These are phyloP conservation scores for Hemicrepidius hirtus DNA, from an alignment of 2,888 invertebrate genomes.

Conservation along the genomic window DNA sequence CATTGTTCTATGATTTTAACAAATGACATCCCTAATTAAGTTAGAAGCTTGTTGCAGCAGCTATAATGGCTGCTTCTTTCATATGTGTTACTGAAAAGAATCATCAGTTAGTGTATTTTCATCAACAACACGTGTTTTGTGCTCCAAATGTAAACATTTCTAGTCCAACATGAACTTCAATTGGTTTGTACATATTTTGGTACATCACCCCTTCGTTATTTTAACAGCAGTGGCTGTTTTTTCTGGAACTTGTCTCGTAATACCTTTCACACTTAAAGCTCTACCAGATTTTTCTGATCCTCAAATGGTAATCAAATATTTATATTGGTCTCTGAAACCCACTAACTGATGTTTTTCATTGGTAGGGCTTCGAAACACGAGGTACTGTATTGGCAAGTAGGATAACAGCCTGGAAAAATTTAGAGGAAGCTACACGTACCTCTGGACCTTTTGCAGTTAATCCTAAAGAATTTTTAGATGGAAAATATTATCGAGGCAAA, in stretches of 20 bases:
- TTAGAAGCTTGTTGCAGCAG: conserved; percentile 24
- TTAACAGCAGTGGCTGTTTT: conserved; percentile 78
- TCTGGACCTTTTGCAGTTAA: conserved; percentile 83
- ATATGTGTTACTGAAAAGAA: conserved; percentile 6
- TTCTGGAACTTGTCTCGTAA: conserved; percentile 79
- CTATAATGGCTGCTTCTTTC: conserved; percentile 25
- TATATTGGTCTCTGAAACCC: conserved; percentile 3
- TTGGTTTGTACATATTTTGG: conserved; percentile 81
- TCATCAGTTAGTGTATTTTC: conserved; percentile 18
- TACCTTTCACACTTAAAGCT: conserved; percentile 78
- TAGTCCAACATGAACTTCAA: conserved; percentile 66
- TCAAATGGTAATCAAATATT: conserved; percentile 77
- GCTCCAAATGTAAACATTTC: conserved; percentile 30
- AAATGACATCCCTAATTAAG: conserved; percentile 31
- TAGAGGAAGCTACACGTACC: conserved; percentile 83
- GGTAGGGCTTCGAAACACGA: conserved; percentile 91
- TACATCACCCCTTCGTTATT: conserved; percentile 81
- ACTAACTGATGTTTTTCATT: conserved; percentile 13
- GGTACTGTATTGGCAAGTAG: conserved; percentile 90
- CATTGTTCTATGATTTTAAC: conserved; percentile 34
- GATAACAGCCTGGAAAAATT: conserved; percentile 89
- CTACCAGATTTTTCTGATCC: conserved; percentile 92
- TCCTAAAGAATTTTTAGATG: conserved; percentile 78
- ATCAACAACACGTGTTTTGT: conserved; percentile 28
- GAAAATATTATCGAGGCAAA: conserved; percentile 32